Conservation (phyloP, 2,888 invertebrate species). For the Dichetophora obliterata region DNA sequence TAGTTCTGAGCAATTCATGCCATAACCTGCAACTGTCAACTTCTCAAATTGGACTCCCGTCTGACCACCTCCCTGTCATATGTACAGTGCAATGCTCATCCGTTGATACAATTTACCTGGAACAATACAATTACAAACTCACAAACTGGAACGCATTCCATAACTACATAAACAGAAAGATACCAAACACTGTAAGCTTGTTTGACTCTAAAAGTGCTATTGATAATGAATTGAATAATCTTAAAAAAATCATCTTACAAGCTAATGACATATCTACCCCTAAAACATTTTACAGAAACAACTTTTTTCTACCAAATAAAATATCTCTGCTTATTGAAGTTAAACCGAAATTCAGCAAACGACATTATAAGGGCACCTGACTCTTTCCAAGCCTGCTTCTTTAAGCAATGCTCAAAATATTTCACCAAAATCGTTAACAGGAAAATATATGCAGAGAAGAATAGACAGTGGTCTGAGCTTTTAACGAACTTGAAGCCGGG, state of each 20-base stretch:
- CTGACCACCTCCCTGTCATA: slow-evolving; percentile 4
- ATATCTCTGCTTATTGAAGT: neutral
- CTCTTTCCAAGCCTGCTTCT: neutral
- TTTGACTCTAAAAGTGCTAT: neutral
- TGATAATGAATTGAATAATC: neutral
- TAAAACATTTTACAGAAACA: neutral
- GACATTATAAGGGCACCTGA: neutral
- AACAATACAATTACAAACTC: neutral
- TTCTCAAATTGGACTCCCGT: neutral
- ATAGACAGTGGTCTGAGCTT: neutral
- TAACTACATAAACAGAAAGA: neutral
- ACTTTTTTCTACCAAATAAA: neutral
- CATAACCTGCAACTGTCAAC: neutral
- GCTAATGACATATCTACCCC: neutral
- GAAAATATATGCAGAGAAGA: neutral
- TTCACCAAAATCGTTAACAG: neutral
- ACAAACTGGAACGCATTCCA: neutral
- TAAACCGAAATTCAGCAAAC: neutral
- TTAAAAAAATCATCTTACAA: neutral
- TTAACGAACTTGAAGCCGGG: neutral
- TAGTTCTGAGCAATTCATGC: slow-evolving; percentile 1
- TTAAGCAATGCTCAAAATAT: neutral
- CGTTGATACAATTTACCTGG: neutral
- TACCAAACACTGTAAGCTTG: neutral
- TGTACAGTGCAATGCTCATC: slow-evolving; percentile 4